A percentile compares a stretch with the other conserved stretches of the same genome.
Conservation (phyloP, 2,888 invertebrate species). For the Clusia tigrina region DNA sequence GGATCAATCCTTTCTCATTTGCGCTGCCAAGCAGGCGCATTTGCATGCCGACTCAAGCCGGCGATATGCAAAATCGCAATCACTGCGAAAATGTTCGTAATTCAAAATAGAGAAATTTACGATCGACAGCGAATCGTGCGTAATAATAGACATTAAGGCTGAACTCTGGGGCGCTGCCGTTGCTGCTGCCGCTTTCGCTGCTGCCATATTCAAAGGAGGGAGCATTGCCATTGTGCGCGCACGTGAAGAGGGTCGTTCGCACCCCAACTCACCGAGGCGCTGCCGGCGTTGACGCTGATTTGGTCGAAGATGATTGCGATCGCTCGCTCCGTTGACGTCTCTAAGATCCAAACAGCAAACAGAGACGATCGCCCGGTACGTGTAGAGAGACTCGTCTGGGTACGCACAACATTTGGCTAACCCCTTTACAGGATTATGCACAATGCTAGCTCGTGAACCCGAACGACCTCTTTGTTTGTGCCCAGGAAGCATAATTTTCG, state of each 20-base stretch:
- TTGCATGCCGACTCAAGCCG: constrained; percentile 44
- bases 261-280: neutral
- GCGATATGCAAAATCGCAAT: constrained; percentile 28
- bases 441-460: constrained; percentile 43
- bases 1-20: constrained; percentile 55
- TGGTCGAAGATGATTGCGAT: neutral
- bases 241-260: neutral
- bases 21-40: constrained; percentile 37
- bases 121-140: constrained; percentile 23
- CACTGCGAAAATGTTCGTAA: constrained; percentile 42
- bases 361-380: no score
- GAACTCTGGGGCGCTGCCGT: constrained; percentile 13
- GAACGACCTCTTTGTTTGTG: constrained; percentile 28
- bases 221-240: neutral
- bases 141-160: constrained; percentile 51
- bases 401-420: neutral
- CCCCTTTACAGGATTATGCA: constrained; percentile 9
- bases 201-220: neutral
- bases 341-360: constrained; percentile 40
- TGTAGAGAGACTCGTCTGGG: no score
- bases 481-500: neutral
- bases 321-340: constrained; percentile 44
- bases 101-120: constrained; percentile 10
- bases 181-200: constrained; percentile 10
- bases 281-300: neutral